These are phyloP conservation scores for Canis aureus DNA, from an alignment of 2,113 vertebrate species.

Conservation along the genomic window DNA sequence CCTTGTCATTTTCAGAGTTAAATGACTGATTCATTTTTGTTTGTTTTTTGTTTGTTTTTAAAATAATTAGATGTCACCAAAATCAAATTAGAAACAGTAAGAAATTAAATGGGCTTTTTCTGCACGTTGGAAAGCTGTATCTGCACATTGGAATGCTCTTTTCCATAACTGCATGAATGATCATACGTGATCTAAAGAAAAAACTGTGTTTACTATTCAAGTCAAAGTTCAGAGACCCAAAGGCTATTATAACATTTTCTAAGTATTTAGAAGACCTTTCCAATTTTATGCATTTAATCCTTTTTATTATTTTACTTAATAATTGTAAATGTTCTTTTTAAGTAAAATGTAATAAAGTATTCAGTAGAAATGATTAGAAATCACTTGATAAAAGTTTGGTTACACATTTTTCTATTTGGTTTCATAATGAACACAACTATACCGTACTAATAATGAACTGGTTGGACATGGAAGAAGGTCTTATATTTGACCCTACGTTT, in stretches of 20 bases:
- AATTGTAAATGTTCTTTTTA: not conserved
- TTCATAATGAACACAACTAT: not conserved
- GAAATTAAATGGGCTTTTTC: not conserved
- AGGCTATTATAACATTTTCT: not conserved
- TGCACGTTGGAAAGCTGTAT: not conserved
- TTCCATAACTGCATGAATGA: not conserved
- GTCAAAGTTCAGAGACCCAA: not conserved
- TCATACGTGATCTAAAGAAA: not conserved
- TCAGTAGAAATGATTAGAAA: not conserved
- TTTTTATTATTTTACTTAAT: not conserved
- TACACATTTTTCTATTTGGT: not conserved
- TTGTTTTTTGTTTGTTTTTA: no score
- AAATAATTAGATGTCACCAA: constrained; percentile 5
- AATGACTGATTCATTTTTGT: constrained; percentile 42
- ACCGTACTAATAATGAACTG: not conserved
- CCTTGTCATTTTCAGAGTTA: not conserved
- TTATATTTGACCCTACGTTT: not conserved
- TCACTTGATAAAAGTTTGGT: not conserved
- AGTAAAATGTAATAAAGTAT: not conserved
- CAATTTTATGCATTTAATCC: not conserved
- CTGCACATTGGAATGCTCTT: not conserved
- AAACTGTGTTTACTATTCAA: not conserved
- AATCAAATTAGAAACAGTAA: constrained; percentile 15
- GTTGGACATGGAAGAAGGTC: not conserved
- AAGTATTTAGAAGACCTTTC: not conserved